Base-by-base conservation (phyloP, 1,140 invertebrate genomes). In the Calliopsis andreniformis region DNA sequence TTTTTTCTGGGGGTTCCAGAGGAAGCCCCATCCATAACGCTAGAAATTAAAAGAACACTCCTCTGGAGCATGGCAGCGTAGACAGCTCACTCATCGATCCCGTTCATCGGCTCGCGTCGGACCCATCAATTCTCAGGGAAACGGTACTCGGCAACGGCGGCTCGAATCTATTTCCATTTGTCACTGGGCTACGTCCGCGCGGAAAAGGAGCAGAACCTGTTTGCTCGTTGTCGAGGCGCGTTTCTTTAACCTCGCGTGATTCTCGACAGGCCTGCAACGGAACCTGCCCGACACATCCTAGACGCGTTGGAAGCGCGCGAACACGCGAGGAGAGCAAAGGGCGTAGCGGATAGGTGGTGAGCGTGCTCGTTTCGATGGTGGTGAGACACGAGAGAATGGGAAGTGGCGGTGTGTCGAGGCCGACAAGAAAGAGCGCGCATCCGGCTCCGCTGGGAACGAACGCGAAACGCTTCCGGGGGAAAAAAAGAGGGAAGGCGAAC, bases 401-500 rank as follows among this genome's bases (percentile, higher is more conserved):
- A 20, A 16, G 28, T 6, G 39, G 45, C 28, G 45, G 63, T 51
- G 45, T 51, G 63, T 68, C 51, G 51, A 56, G 49, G 35, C 49
- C 30, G 42, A 39, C 56, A 59, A 59, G 56, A 63, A 49, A 55
- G 47, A 53, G 30, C 56, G 56, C n/a, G 56, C 56, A 59, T 66
- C 45, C 47, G 25, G 63, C 28, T 23, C 28, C 45, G 47, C 43
- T 66, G 69, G 69, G 61, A 78, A 70, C 69, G 59, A 62, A 32
- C 35, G 45, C 49, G 42, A 12, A 49, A 61, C 39, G 56, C 3
- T 35, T 43, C 25, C 30, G 8, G 64, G n/a, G 45, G 10, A 30
- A 51, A 45, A 16, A 39, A 18, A 55, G 16, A 59, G 42, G 69
- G 53, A 61, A 35, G 39, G 18, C 30, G 35, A n/a, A 32, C 32